A percentile compares a stretch with the other conserved stretches of the same genome.
phyloP scores from a whole-genome alignment of 2,797 vertebrate species.

The Thalassophryne amazonica region DNA sequence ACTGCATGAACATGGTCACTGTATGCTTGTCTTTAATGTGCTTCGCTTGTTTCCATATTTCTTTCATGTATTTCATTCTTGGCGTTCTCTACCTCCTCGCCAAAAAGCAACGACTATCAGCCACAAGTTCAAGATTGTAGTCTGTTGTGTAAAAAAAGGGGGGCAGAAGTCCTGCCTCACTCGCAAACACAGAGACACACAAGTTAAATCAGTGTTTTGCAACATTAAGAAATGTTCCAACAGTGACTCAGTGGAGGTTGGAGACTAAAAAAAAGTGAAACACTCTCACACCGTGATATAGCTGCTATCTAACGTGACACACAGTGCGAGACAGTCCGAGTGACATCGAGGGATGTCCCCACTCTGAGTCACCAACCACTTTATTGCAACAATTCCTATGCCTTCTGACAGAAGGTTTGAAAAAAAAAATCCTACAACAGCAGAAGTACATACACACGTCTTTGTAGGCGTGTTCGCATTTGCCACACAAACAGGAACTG shows the following conservation, averaged over 20 bases:
- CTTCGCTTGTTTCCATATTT: too few species aligned
- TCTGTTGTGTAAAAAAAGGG: too few species aligned
- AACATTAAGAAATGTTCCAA: too few species aligned
- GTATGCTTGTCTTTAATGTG: too few species aligned
- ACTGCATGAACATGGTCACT: too few species aligned
- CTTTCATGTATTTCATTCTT: too few species aligned
- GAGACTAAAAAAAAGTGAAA: not conserved
- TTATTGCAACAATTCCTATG: slow-evolving; percentile 18
- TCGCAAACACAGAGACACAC: too few species aligned
- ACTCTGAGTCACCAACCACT: slow-evolving; percentile 3
- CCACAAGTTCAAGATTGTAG: not conserved
- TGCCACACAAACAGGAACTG: slow-evolving; percentile 60
- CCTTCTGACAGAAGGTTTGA: not conserved
- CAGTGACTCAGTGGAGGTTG: too few species aligned
- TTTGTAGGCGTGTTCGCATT: slow-evolving; percentile 8
- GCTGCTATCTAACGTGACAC: not conserved
- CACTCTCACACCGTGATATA: not conserved
- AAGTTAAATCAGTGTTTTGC: too few species aligned
- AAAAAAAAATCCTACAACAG: slow-evolving; percentile 22
- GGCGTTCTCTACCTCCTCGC: too few species aligned
- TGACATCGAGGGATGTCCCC: not conserved
- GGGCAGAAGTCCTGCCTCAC: too few species aligned
- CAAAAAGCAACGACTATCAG: too few species aligned
- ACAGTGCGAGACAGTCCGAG: slow-evolving; percentile 1
- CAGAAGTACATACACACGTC: slow-evolving; percentile 4